Evolutionary conservation across 2,797 vertebrate species (phyloP).

Genomic region (Bucorvus abyssinicus): DNA sequence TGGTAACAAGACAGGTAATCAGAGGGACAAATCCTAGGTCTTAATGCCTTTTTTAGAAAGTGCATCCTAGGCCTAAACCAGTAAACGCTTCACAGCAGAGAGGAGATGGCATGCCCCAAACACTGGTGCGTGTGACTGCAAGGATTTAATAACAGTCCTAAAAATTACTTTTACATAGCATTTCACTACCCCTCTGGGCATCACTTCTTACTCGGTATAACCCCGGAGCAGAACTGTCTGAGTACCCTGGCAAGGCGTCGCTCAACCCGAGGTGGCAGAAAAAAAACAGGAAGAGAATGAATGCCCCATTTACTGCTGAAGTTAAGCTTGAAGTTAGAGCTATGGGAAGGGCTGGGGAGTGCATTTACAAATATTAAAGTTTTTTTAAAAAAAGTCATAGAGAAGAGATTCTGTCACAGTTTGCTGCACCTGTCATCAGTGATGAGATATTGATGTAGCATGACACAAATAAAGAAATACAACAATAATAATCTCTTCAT

Average conservation of each 20-base stretch:
- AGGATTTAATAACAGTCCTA: not conserved
- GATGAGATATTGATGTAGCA: not conserved
- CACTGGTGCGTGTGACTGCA: not conserved
- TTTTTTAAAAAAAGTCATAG: not conserved
- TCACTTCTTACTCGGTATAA: not conserved
- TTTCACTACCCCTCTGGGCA: not conserved
- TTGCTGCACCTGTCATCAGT: not conserved
- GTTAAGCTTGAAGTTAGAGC: not conserved
- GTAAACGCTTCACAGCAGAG: not conserved
- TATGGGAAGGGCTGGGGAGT: not conserved
- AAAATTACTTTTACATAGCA: not conserved
- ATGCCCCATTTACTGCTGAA: not conserved
- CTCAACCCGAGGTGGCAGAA: not conserved
- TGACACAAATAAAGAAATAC: constrained; percentile 17
- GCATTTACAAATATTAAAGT: not conserved
- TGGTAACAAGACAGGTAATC: not conserved
- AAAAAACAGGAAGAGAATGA: not conserved
- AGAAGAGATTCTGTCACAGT: not conserved
- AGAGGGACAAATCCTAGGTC: not conserved
- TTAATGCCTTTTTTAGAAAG: not conserved
- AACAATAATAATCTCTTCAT: constrained; percentile 30
- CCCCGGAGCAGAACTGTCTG: not conserved
- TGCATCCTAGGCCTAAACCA: not conserved
- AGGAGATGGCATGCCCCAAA: not conserved
- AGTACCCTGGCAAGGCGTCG: not conserved